Percentiles rank a stretch among this genome's conserved stretches.
phyloP scores from a whole-genome alignment of 2,113 vertebrate species.

The Lepisosteus osseus region DNA sequence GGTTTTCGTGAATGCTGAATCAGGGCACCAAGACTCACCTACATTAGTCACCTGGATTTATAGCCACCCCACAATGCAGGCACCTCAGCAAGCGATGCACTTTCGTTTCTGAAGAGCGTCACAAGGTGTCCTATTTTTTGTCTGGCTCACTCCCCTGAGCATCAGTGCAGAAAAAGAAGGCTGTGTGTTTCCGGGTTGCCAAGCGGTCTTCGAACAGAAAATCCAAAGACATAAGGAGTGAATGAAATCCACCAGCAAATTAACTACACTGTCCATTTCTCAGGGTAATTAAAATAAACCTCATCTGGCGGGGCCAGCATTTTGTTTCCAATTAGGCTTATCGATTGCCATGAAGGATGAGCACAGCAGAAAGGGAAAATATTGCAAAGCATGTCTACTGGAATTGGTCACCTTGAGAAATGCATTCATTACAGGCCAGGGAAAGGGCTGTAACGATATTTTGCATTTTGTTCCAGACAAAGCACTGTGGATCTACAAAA shows the following conservation, averaged over 20 bases:
- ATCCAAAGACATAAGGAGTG: no score
- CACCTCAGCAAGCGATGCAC: neutral
- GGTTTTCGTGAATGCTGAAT: neutral
- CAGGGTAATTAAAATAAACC: neutral
- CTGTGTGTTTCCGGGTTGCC: no score
- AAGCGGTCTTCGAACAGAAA: no score
- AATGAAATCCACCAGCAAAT: no score
- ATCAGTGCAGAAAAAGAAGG: no score
- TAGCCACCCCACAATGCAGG: slow-evolving; percentile 1
- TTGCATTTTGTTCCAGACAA: no score
- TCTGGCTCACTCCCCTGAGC: neutral
- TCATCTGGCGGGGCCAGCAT: neutral
- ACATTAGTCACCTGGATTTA: slow-evolving; percentile 1
- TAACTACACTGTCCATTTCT: neutral
- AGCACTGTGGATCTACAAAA: neutral
- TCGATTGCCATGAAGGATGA: neutral
- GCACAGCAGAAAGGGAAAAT: neutral
- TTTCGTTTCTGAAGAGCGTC: neutral
- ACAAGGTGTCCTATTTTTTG: slow-evolving; percentile 10
- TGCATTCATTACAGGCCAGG: neutral
- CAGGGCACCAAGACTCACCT: neutral
- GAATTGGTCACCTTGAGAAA: neutral
- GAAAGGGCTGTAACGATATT: neutral
- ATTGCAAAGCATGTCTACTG: neutral
- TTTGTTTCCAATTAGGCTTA: slow-evolving; percentile 12